phyloP scores from a whole-genome alignment of 2,113 vertebrate genomes.

The Orientallactaga bullata region DNA sequence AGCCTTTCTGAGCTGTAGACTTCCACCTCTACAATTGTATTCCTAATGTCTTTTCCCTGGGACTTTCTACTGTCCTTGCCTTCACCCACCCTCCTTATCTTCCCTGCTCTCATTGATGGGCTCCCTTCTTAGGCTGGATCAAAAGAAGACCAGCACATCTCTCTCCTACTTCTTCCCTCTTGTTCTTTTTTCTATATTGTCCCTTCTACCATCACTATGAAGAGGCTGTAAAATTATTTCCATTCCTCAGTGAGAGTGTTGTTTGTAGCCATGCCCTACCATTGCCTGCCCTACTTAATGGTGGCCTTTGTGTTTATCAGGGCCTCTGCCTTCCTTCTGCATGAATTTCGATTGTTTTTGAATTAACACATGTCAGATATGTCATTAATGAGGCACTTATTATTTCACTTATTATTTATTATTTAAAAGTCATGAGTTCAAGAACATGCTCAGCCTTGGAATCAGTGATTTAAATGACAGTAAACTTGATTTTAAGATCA shows the following conservation, averaged over 20 bases:
- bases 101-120: accelerated
- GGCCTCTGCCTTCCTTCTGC: neutral
- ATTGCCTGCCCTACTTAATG: neutral
- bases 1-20: neutral
- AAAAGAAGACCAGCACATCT: neutral
- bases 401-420: neutral
- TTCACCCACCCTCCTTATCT: neutral
- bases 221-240: neutral
- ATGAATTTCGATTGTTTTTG: neutral
- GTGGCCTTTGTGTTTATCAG: neutral
- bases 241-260: accelerated
- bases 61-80: neutral
- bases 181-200: neutral
- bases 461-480: neutral
- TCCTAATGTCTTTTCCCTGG: neutral
- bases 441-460: neutral
- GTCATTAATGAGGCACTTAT: neutral
- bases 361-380: neutral
- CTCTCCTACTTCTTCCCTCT: neutral
- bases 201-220: neutral
- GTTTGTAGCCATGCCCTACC: neutral
- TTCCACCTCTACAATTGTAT: neutral
- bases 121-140: neutral
- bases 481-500: neutral
- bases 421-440: neutral